These are phyloP conservation scores for Liparis tanakae DNA, from an alignment of 2,797 vertebrate species.

Conservation along the genomic window DNA sequence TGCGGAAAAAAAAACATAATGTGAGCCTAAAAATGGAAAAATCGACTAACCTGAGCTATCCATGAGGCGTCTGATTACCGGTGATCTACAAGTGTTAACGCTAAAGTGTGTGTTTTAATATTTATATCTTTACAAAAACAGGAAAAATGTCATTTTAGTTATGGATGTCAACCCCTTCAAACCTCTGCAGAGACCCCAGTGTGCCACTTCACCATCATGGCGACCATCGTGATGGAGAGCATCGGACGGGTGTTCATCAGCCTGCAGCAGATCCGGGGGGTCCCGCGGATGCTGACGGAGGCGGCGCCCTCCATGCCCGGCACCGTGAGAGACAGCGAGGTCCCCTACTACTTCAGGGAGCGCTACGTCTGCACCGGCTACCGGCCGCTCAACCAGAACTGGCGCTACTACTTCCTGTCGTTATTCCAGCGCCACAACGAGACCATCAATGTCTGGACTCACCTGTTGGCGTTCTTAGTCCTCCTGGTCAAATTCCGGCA, in stretches of 20 bases:
- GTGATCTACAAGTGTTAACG: neutral
- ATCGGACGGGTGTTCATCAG: conserved; percentile 84
- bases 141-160: neutral
- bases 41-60: neutral
- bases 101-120: neutral
- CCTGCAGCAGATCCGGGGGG: conserved; percentile 76
- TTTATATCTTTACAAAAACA: neutral
- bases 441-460: conserved; percentile 92
- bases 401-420: conserved; percentile 90
- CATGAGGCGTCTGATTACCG: neutral
- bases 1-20: neutral
- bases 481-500: conserved; percentile 78
- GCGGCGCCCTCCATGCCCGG: conserved; percentile 72
- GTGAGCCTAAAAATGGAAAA: neutral
- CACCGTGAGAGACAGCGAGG: conserved; percentile 84
- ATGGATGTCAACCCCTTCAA: neutral
- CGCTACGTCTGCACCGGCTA: conserved; percentile 86
- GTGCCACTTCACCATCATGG: conserved; percentile 72
- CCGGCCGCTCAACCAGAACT: conserved; percentile 85
- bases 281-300: conserved; percentile 77
- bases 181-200: conserved; percentile 27
- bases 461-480: conserved; percentile 84
- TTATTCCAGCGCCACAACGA: conserved; percentile 93
- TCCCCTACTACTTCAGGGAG: conserved; percentile 88
- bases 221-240: conserved; percentile 80